Percentiles rank a stretch among this genome's conserved stretches.
These are phyloP conservation scores for Dryobates pubescens DNA, from an alignment of 2,797 vertebrate species.

Conservation along the genomic window DNA sequence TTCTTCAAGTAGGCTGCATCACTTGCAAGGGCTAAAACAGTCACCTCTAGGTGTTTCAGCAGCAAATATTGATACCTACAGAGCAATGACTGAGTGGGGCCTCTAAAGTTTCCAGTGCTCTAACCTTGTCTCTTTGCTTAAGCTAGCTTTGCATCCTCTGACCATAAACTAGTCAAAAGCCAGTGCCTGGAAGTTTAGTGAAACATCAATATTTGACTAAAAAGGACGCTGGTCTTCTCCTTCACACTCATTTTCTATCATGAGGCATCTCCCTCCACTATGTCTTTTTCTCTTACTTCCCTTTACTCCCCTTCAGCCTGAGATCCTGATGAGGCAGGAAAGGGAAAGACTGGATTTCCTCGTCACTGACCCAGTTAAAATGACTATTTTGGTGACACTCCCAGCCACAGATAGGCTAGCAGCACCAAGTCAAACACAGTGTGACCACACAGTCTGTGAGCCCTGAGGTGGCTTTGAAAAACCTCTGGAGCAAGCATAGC, in stretches of 20 bases:
- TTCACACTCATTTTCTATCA: not conserved
- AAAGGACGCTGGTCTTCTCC: not conserved
- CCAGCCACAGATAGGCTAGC: not conserved
- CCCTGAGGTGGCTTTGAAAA: constrained; percentile 21
- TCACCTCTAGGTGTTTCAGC: not conserved
- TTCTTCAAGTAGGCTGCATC: not conserved
- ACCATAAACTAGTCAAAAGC: not conserved
- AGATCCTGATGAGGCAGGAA: not conserved
- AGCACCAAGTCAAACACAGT: not conserved
- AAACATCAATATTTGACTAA: not conserved
- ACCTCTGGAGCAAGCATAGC: constrained; percentile 23
- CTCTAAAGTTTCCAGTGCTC: not conserved
- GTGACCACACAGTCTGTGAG: constrained; percentile 36
- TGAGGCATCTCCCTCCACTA: not conserved
- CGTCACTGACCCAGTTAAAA: not conserved
- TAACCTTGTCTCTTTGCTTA: not conserved
- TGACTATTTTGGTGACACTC: not conserved
- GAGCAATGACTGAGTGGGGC: not conserved
- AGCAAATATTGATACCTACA: not conserved
- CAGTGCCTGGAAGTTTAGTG: not conserved
- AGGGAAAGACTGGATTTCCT: constrained; percentile 18
- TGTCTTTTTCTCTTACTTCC: not conserved
- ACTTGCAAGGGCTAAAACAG: not conserved
- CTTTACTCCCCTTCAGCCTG: not conserved
- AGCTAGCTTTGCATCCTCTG: not conserved